Percentiles rank a stretch among this genome's conserved stretches.
Evolutionary conservation across 2,797 vertebrate genomes (phyloP).

Genomic region (Rhinoraja longicauda): DNA sequence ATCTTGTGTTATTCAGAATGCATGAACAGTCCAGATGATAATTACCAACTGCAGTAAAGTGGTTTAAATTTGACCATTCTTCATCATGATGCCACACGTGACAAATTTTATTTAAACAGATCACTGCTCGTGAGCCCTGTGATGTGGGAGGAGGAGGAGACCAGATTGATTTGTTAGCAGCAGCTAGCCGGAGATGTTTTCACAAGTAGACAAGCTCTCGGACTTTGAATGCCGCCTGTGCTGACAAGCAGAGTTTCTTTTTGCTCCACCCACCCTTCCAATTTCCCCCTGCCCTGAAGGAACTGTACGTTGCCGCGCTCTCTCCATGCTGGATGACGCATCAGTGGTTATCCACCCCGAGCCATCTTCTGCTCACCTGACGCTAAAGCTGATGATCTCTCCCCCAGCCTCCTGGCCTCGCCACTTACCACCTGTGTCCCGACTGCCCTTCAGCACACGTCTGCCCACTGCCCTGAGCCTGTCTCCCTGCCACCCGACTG

Average conservation of each 20-base stretch:
- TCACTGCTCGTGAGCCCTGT: not conserved
- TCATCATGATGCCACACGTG: not conserved
- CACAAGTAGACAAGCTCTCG: not conserved
- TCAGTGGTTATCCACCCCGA: not conserved
- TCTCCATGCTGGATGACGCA: not conserved
- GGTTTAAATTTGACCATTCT: conserved; percentile 22
- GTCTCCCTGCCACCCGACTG: not conserved
- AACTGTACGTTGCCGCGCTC: not conserved
- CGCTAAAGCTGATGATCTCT: not conserved
- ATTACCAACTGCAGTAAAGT: conserved; percentile 12
- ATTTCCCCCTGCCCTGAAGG: not conserved
- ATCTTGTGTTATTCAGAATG: conserved; percentile 7
- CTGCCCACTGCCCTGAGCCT: not conserved
- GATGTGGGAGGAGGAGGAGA: not conserved
- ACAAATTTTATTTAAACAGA: conserved; percentile 17
- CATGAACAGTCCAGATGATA: conserved; percentile 21
- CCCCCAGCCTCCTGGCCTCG: not conserved
- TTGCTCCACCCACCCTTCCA: too few species aligned
- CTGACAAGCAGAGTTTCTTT: not conserved
- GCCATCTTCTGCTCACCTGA: not conserved
- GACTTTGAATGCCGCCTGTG: not conserved
- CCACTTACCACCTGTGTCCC: not conserved
- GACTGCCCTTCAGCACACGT: not conserved
- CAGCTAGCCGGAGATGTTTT: not conserved
- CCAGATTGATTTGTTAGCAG: conserved; percentile 9